Base-by-base conservation (phyloP, 2,797 vertebrate genomes). In the Scarus forsteni region DNA sequence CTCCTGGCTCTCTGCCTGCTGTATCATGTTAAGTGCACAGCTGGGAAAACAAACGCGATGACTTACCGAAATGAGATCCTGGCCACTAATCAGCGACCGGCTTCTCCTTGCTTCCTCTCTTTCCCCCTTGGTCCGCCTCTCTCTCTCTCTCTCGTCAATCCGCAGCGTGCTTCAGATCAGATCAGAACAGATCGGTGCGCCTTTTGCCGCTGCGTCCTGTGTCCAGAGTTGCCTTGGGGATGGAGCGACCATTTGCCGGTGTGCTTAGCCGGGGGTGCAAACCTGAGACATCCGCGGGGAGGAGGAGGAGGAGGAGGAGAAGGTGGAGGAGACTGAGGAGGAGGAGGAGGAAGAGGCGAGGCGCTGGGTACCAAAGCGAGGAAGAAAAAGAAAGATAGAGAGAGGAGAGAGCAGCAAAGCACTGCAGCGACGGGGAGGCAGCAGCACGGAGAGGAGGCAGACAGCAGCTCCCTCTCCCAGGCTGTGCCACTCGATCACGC, bases 391-490 rank as follows among this genome's bases (percentile, higher is more conserved):
- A 65, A 6, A 64, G 58, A 56, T 38, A 58, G 56, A 63, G 27
- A 58, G 54, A 69, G 64, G 19, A 49, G 64, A 63, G 77, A 79
- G 83, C 76, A 74, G 88, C 84, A 66, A 80, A 85, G 87, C 89
- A 87, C 92, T 89, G 94, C 91, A 89, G 83, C 87, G 89, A 81
- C 84, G 71, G 76, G 74, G 85, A 91, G 86, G 86, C 68, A 88
- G 58, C 81, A 78, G 61, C 81, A 44, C 43, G 60, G 72, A 82
- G 64, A 85, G 84, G 79, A 91, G 85, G 87, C 83, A 90, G 88
- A 89, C 88, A 83, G 83, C 69, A 50, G 85, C 86, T 77, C 84
- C 55, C 82, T 44, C 82, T 84, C 67, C 27, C 49, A 14, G 7
- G 36, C 63, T 49, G 85, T 42, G 34, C 35, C 59, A 13, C 77